Percentiles rank a stretch among this genome's conserved stretches.
Conservation (phyloP, 1,140 invertebrate species). For the Argopecten irradians region DNA sequence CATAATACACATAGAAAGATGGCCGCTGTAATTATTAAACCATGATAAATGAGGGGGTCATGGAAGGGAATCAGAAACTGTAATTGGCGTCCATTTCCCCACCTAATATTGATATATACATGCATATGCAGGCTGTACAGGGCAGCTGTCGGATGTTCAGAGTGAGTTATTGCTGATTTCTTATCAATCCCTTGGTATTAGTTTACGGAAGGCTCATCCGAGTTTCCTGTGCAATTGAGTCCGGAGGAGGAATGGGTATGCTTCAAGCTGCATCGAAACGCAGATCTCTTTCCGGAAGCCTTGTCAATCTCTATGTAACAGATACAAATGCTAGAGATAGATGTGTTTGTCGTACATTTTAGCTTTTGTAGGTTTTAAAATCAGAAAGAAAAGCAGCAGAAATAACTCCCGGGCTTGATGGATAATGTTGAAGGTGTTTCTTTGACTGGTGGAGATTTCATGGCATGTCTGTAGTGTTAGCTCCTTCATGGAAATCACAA, state of each 20-base stretch:
- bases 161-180: not conserved
- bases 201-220: not conserved
- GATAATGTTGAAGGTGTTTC: too few species aligned
- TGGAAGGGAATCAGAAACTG: not conserved
- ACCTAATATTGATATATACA: slow-evolving; percentile 16
- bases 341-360: not conserved
- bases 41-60: not conserved
- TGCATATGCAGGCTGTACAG: not conserved
- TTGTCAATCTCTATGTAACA: not conserved
- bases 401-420: too few species aligned
- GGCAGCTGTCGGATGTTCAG: not conserved
- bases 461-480: too few species aligned
- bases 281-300: not conserved
- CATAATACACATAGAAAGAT: slow-evolving; percentile 1
- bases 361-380: not conserved
- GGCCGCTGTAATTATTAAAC: slow-evolving; percentile 3
- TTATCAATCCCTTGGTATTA: slow-evolving; percentile 11
- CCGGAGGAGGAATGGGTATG: not conserved
- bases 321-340: not conserved
- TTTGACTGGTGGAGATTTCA: too few species aligned
- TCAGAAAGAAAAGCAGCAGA: too few species aligned
- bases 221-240: not conserved
- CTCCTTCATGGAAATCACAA: too few species aligned
- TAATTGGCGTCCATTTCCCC: not conserved
- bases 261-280: not conserved